Percentiles rank a stretch among this genome's conserved stretches.
phyloP scores from a whole-genome alignment of 2,113 vertebrate genomes.

The Protobothrops mucrosquamatus region DNA sequence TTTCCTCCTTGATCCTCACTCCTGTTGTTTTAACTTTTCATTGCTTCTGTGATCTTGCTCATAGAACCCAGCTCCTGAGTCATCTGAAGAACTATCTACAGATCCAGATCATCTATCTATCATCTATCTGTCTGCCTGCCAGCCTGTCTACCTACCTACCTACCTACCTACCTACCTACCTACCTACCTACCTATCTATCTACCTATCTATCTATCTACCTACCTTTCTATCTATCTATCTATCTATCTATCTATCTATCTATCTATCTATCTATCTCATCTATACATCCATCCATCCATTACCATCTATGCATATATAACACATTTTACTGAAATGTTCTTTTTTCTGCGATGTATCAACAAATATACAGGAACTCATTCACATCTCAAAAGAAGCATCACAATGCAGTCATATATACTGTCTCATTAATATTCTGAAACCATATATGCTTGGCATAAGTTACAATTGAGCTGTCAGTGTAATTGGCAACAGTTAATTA shows the following conservation, averaged over 20 bases:
- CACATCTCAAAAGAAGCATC: neutral
- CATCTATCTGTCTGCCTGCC: neutral
- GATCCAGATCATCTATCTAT: neutral
- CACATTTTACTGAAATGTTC: neutral
- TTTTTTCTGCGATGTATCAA: neutral
- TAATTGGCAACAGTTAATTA: slow-evolving; percentile 4
- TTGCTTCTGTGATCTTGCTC: neutral
- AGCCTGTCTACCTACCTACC: too few species aligned
- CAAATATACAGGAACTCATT: neutral
- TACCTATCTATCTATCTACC: too few species aligned
- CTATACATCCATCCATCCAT: neutral
- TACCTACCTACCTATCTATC: too few species aligned
- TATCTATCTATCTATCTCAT: too few species aligned
- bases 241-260: too few species aligned
- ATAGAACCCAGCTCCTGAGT: neutral
- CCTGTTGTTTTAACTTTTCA: neutral
- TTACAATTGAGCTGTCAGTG: neutral
- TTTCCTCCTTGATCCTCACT: neutral
- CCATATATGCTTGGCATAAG: neutral
- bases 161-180: too few species aligned
- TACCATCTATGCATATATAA: neutral
- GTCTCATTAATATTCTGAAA: neutral
- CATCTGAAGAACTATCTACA: neutral
- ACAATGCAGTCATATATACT: neutral
- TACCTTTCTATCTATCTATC: too few species aligned